These are phyloP conservation scores for Gymnarchus niloticus DNA, from an alignment of 2,113 vertebrate genomes.

Conservation along the genomic window DNA sequence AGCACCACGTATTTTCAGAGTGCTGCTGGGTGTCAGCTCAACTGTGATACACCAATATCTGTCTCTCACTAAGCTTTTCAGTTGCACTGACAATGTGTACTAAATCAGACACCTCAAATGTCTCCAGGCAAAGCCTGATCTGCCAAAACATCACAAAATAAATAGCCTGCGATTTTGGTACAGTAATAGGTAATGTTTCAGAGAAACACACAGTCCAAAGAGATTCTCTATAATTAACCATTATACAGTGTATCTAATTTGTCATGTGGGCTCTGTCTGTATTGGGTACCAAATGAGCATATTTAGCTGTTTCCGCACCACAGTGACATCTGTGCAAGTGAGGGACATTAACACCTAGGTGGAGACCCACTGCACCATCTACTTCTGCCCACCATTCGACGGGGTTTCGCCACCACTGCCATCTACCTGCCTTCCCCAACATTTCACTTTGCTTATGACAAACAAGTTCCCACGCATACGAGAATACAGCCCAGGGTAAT, in stretches of 20 bases:
- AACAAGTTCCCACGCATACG: slow-evolving; percentile 6
- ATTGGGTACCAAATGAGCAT: neutral
- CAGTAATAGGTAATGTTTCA: neutral
- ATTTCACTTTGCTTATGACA: slow-evolving; percentile 29
- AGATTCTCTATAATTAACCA: neutral
- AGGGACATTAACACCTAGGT: slow-evolving; percentile 16
- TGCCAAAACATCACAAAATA: neutral
- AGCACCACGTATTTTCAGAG: neutral
- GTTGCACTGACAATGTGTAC: neutral
- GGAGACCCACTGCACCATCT: neutral
- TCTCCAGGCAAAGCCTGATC: neutral
- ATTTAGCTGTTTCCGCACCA: neutral
- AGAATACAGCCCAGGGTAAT: neutral
- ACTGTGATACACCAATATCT: neutral
- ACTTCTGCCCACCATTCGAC: neutral
- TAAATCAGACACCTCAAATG: neutral
- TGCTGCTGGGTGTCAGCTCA: neutral
- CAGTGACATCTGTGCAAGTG: neutral
- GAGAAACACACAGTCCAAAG: neutral
- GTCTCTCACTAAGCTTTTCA: neutral
- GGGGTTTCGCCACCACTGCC: slow-evolving; percentile 49
- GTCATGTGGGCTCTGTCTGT: neutral
- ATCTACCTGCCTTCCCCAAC: slow-evolving; percentile 52
- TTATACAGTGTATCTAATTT: neutral
- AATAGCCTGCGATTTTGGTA: neutral